Conservation (phyloP, 2,113 vertebrate genomes). For the Pseudorasbora parva region DNA sequence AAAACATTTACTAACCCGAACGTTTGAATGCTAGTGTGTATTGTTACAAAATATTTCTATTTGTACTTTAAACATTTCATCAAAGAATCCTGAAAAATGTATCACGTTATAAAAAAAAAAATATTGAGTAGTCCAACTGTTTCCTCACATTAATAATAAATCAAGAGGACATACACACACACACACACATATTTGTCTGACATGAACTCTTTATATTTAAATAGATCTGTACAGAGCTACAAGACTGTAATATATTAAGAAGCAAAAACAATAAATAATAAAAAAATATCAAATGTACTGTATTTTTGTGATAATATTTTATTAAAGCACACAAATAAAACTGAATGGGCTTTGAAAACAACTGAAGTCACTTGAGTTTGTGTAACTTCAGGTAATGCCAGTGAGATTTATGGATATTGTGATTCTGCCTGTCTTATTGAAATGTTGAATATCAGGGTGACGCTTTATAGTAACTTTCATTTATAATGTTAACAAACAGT, state of each 20-base stretch:
- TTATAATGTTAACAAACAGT: not conserved
- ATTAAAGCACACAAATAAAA: slow-evolving; percentile 70
- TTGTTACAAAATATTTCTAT: too few relatives aligned
- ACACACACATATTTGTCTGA: too few relatives aligned
- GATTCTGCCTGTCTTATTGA: not conserved
- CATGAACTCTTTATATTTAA: not conserved
- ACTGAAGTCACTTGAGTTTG: slow-evolving; percentile 12
- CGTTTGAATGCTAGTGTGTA: too few relatives aligned
- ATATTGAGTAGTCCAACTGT: too few relatives aligned
- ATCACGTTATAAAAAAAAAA: too few relatives aligned
- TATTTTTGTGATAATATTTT: slow-evolving; percentile 56
- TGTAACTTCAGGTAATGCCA: not conserved
- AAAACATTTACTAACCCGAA: too few relatives aligned
- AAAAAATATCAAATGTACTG: not conserved
- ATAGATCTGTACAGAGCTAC: not conserved
- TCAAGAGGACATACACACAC: too few relatives aligned
- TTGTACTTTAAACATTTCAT: too few relatives aligned
- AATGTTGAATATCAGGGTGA: not conserved
- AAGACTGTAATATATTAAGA: not conserved
- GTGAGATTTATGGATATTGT: not conserved
- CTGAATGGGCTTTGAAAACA: slow-evolving; percentile 53
- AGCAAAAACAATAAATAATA: not conserved
- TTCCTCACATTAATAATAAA: too few relatives aligned
- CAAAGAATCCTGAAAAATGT: too few relatives aligned
- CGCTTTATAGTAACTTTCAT: slow-evolving; percentile 7